Percentiles rank a stretch among this genome's conserved stretches.
phyloP scores from a whole-genome alignment of 2,888 invertebrate species.

The Neria commutata region DNA sequence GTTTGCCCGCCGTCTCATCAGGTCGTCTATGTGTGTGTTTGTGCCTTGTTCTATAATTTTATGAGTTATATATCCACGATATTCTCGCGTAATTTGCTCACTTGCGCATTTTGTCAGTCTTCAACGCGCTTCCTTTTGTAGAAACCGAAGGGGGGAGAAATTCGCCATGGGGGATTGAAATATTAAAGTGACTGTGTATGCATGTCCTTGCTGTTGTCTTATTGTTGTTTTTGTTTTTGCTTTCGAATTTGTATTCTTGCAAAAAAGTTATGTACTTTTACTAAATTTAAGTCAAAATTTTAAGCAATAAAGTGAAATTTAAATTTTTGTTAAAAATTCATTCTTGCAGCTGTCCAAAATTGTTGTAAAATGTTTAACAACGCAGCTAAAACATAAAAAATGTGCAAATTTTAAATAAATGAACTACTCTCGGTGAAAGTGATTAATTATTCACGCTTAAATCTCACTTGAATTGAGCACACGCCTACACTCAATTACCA shows the following conservation, averaged over 20 bases:
- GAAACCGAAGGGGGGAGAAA: neutral
- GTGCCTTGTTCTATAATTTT: conserved; percentile 25
- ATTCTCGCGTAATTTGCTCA: conserved; percentile 5
- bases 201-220: conserved; percentile 15
- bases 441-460: neutral
- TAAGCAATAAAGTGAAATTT: too few species aligned
- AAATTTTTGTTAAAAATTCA: neutral
- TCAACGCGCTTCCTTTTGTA: conserved; percentile 3
- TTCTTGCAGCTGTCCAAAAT: too few species aligned
- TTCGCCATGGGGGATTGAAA: conserved; percentile 25
- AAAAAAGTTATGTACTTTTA: neutral
- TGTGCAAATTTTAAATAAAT: too few species aligned
- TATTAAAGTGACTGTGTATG: conserved; percentile 32
- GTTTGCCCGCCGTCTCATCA: too few species aligned
- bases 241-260: neutral
- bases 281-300: too few species aligned
- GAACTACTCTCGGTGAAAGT: too few species aligned
- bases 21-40: conserved; percentile 23
- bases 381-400: too few species aligned
- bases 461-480: neutral
- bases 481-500: conserved; percentile 2
- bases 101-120: conserved; percentile 9
- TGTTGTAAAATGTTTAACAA: too few species aligned
- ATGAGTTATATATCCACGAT: conserved; percentile 22
- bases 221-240: conserved; percentile 18